Base-by-base conservation (phyloP, 2,888 invertebrate genomes). In the Pyrrhia umbra region DNA sequence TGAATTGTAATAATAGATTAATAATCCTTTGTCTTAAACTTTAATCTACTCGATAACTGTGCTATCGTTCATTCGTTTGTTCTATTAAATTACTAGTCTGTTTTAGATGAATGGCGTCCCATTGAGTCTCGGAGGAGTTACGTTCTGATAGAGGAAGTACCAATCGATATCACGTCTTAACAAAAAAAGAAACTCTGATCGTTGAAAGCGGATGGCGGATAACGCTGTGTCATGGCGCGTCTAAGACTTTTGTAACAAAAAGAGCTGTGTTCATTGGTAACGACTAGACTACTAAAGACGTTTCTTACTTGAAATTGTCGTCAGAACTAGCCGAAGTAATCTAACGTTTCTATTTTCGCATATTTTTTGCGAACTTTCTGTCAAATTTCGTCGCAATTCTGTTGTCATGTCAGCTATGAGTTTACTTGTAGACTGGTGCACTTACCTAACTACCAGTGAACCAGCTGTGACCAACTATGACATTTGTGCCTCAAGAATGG, bases 51-150 rank as follows among this genome's bases (percentile, higher is more conserved):
- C 50, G 20, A 42, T 25, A 25, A 21, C 15, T 47, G 40, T 34
- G 8, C 51, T 71, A 40, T 72, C 60, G 25, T 55, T 43, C n/a
- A n/a, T n/a, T n/a, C n/a, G n/a, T n/a, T n/a, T n/a, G n/a, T 34
- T 49, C 25, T 65, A 30, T 9, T 25, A 39, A 40, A 57, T 20
- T 43, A 39, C 52, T 43, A 21, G 16, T 37, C 52, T 30, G 43
- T 52, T 67, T 20, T 20, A 23, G 49, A 69, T 73, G 39, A 66
- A 58, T 40, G 34, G 40, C 10, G 21, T 4, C 27, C 42, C 27
- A 30, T 51, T 56, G 6, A 55, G 5, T 5, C 10, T 4, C 6
- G 5, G 0, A 37, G 21, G 51, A 72, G 18, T 40, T 9, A 8
- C n/a, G 30, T 65, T 66, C 49, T 52, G 23, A 43, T 52, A 67